Base-by-base conservation (phyloP, 2,888 invertebrate genomes). In the Heliconius sara region DNA sequence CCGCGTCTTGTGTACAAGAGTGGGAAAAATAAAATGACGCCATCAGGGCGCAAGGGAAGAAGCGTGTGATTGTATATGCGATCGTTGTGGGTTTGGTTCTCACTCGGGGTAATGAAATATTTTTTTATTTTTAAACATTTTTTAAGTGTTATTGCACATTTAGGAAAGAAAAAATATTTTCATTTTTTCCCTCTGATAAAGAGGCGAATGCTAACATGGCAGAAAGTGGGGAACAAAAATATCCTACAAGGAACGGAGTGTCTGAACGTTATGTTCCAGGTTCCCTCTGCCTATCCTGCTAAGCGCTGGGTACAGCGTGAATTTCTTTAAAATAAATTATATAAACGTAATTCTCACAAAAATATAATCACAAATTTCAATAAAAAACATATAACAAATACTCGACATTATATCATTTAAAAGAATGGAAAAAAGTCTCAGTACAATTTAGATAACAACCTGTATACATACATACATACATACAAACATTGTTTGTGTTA, bases 401-500 rank as follows among this genome's bases (percentile, higher is more conserved):
- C 7, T 73, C 47, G 5, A 39, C 27, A 2, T 19, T 27, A 75
- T 75, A 25, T 63, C 75, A 65, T 65, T 65, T 43, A 75, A 43
- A 75, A 19, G 10, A 43, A 65, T 27, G 43, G 25, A 65, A 25
- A 65, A 25, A 52, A 75, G 39, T 39, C n/a, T 27, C 43, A 70
- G 25, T 43, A 25, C 39, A 74, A 74, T 74, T 74, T 73, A 74
- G 27, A 57, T 63, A 72, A 47, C 71, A 57, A 13, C 73, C 60
- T 52, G 57, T 73, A 34, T 73, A 73, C 22, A 30, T 30, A 39
- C 39, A 39, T 39, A 39, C 39, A 39, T 39, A 39, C 34, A 39
- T 39, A 39, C 9, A 7, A 9, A 75, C 43, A 65, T 75, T 75
- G 60, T 34, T 71, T 71, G n/a, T 7, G 12, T 43, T 10, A 43